Conservation (phyloP, 2,113 vertebrate species). For the Xiphorhynchus elegans region DNA sequence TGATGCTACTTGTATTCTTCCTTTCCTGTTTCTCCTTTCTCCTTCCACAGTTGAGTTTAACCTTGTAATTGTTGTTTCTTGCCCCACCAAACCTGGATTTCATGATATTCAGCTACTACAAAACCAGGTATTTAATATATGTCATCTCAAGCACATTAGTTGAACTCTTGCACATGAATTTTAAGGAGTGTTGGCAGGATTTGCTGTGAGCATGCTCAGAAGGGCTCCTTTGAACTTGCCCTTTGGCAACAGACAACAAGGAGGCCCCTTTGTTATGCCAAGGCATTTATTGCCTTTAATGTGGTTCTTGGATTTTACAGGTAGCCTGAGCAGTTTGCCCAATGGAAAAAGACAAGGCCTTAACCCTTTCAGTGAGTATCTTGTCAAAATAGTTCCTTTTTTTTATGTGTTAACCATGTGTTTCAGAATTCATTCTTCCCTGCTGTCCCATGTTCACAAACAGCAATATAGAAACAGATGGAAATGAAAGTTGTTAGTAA, state of each 20-base stretch:
- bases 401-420: not conserved
- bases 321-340: conserved; percentile 80
- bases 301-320: conserved; percentile 75
- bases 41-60: not conserved
- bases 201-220: not conserved
- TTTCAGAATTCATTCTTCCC: not conserved
- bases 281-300: conserved; percentile 2
- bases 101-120: not conserved
- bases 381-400: conserved; percentile 48
- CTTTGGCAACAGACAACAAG: not conserved
- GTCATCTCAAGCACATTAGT: not conserved
- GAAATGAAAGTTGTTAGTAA: not conserved
- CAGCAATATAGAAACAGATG: not conserved
- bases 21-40: not conserved
- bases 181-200: not conserved
- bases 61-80: not conserved
- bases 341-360: conserved; percentile 89
- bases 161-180: not conserved
- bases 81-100: not conserved
- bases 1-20: not conserved
- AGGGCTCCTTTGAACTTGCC: not conserved
- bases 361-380: conserved; percentile 90
- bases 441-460: not conserved
- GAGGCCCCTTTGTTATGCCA: not conserved
- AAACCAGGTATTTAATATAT: not conserved